Base-by-base conservation (phyloP, 2,797 vertebrate species). In the Tachyglossus aculeatus region DNA sequence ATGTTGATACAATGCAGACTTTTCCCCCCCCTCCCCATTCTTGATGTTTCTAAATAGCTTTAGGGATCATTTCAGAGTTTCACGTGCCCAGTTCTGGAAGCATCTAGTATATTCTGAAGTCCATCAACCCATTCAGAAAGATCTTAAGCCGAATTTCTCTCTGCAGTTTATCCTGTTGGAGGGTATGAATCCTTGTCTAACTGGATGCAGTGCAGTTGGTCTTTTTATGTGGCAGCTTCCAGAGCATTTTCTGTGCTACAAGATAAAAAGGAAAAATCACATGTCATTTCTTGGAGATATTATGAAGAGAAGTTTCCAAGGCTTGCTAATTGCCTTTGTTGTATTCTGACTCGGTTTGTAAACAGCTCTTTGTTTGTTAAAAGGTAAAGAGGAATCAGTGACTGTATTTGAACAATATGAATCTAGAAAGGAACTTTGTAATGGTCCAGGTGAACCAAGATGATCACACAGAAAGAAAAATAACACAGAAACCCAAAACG, bases 21-120 rank as follows among this genome's bases (percentile, higher is more conserved):
- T 44, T 77, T 51, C 51, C 67, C 68, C 24, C 51, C 59, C 60
- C 9, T 2, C n/a, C 62, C 63, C 66, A 33, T 80, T 78, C 66
- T 83, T 58, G 21, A 37, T 86, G 89, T 91, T 82, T 85, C 84
- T 82, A 75, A 88, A 82, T 90, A 88, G 85, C 83, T 83, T 71
- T 83, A 89, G 91, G 83, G 81, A 67, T 82, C 76, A 58, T 67
- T 79, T 56, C 80, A 45, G 69, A 76, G 79, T 67, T 37, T 56
- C 60, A 75, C 69, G 72, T 74, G 60, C 52, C 79, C 81, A 3
- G 4, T 18, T 62, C 67, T 65, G 74, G 74, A 53, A 71, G 2
- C 16, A 53, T 65, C 71, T 64, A 22, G 66, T 25, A 57, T 80
- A 58, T 45, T 54, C 56, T 71, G 24, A 52, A 33, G 36, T 51